Evolutionary conservation across 2,113 vertebrate species (phyloP).

Genomic region (Hiodon alosoides): DNA sequence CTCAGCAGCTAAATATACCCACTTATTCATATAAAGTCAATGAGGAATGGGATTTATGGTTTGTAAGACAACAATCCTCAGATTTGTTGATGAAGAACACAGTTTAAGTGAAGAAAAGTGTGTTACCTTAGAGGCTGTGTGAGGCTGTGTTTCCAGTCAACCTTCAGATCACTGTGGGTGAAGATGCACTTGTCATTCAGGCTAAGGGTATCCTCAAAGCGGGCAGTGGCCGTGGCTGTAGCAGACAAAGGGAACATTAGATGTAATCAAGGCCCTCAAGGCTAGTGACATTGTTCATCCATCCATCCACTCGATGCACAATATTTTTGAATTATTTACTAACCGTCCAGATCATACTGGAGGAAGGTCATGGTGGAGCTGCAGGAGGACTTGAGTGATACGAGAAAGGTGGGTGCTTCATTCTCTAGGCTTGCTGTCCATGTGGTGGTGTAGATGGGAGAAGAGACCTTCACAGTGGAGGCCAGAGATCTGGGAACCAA

Average conservation of each 20-base stretch:
- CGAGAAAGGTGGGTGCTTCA: conserved; percentile 55
- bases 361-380: conserved; percentile 71
- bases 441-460: conserved; percentile 72
- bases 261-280: neutral
- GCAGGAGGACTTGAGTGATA: conserved; percentile 68
- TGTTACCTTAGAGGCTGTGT: conserved; percentile 60
- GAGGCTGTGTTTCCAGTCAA: conserved; percentile 58
- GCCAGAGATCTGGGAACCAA: conserved; percentile 54
- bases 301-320: too few relatives aligned
- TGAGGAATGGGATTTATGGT: neutral
- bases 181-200: conserved; percentile 53
- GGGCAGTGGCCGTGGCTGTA: conserved; percentile 62
- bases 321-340: conserved; percentile 40
- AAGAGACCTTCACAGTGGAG: conserved; percentile 58
- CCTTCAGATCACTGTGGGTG: conserved; percentile 68
- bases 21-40: neutral
- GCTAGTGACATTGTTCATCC: neutral
- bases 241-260: conserved; percentile 19
- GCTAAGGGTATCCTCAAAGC: conserved; percentile 48
- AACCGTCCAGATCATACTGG: conserved; percentile 80
- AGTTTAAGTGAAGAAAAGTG: neutral
- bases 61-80: neutral
- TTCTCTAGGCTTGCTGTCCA: conserved; percentile 62
- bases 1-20: neutral
- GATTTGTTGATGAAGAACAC: neutral